Conservation (phyloP, 1,140 invertebrate genomes). For the Psix sp. region DNA sequence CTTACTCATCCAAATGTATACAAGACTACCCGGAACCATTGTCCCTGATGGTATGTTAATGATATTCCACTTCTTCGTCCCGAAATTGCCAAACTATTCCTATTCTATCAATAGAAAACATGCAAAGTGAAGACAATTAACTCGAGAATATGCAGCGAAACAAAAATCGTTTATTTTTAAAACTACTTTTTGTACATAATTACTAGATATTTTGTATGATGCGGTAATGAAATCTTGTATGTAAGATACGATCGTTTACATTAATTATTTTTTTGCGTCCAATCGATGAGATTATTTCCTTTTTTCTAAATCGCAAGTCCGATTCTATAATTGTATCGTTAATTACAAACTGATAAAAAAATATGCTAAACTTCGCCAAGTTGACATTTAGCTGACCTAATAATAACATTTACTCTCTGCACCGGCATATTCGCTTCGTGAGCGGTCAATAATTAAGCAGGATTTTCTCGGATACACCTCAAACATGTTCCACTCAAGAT, state of each 20-base stretch:
- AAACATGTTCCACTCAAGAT: slow-evolving; percentile 6
- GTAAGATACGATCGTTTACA: too few relatives aligned
- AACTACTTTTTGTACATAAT: too few relatives aligned
- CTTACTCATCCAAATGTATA: slow-evolving; percentile 45
- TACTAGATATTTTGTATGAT: too few relatives aligned
- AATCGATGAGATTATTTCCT: background rate
- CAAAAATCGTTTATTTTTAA: too few relatives aligned
- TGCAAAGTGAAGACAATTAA: too few relatives aligned
- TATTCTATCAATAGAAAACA: slow-evolving; percentile 12
- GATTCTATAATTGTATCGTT: too few relatives aligned
- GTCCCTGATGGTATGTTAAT: slow-evolving; percentile 69
- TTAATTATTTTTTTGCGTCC: too few relatives aligned
- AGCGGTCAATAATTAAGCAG: slow-evolving; percentile 10
- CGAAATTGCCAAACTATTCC: slow-evolving; percentile 4
- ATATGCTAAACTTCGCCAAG: too few relatives aligned
- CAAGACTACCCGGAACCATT: slow-evolving; percentile 62
- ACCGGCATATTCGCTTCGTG: slow-evolving; percentile 1
- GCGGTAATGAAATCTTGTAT: too few relatives aligned
- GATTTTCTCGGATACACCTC: slow-evolving; percentile 12
- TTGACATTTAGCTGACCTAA: slow-evolving; percentile 25
- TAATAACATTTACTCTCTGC: slow-evolving; percentile 9
- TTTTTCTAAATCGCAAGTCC: too few relatives aligned
- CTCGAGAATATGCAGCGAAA: too few relatives aligned
- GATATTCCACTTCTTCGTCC: slow-evolving; percentile 1
- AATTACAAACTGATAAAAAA: too few relatives aligned